Percentiles rank a stretch among this genome's conserved stretches.
Evolutionary conservation across 2,888 invertebrate genomes (phyloP).

Genomic region (Macrosiphum euphorbiae): DNA sequence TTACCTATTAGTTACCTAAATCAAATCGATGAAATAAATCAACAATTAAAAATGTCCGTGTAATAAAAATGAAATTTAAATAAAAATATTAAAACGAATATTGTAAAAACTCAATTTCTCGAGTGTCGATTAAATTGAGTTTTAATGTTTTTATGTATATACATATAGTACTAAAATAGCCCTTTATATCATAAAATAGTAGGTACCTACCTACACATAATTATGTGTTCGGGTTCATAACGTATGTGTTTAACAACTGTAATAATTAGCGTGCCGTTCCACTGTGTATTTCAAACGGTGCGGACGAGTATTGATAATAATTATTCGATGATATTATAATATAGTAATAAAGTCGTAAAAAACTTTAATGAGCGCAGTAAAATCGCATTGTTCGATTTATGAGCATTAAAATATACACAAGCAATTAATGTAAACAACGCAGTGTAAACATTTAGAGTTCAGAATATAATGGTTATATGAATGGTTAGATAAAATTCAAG

Average conservation of each 20-base stretch:
- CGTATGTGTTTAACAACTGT: neutral
- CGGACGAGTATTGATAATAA: neutral
- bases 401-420: neutral
- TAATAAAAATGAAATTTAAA: neutral
- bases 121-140: neutral
- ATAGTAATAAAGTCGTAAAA: neutral
- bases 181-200: neutral
- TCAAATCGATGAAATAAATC: neutral
- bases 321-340: neutral
- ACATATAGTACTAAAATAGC: neutral
- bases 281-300: neutral
- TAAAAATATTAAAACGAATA: neutral
- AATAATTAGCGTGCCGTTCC: neutral
- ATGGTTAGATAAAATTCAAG: neutral
- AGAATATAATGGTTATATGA: neutral
- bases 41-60: neutral
- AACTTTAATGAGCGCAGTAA: neutral
- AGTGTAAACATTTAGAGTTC: neutral
- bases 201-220: neutral
- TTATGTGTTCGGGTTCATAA: neutral
- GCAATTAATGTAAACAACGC: neutral
- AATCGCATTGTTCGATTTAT: neutral
- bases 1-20: neutral
- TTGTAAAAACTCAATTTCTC: neutral
- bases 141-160: neutral